Conservation (phyloP, 2,888 invertebrate species). For the Epinotia nisella region DNA sequence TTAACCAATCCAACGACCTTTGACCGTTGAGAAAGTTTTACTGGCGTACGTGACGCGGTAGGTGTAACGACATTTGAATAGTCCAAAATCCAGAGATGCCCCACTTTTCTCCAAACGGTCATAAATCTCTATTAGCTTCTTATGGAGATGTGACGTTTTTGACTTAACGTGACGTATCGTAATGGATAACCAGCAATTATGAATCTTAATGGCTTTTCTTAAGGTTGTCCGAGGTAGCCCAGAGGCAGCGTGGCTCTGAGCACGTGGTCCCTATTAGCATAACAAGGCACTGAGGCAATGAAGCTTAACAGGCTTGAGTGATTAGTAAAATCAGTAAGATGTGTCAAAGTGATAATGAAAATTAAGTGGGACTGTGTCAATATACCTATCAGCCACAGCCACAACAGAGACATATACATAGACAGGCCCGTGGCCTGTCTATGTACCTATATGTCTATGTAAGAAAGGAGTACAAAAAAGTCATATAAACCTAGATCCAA, state of each 20-base stretch:
- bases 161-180: not conserved
- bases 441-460: no score
- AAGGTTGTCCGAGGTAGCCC: not conserved
- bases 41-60: constrained; percentile 21
- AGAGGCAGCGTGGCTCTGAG: constrained; percentile 2
- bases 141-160: constrained; percentile 2
- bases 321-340: no score
- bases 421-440: no score
- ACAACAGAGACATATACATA: no score
- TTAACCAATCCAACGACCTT: constrained; percentile 11
- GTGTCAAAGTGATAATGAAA: no score
- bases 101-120: not conserved
- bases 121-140: not conserved
- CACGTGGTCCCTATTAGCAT: constrained; percentile 19
- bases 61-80: constrained; percentile 10
- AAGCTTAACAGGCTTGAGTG: constrained; percentile 5
- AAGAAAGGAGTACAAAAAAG: no score
- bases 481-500: no score
- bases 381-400: no score
- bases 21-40: constrained; percentile 17
- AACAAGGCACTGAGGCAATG: constrained; percentile 10
- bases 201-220: not conserved
- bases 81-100: constrained; percentile 16
- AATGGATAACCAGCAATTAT: not conserved
- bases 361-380: no score